Conservation (phyloP, 2,113 vertebrate genomes). For the Oryzias celebensis region DNA sequence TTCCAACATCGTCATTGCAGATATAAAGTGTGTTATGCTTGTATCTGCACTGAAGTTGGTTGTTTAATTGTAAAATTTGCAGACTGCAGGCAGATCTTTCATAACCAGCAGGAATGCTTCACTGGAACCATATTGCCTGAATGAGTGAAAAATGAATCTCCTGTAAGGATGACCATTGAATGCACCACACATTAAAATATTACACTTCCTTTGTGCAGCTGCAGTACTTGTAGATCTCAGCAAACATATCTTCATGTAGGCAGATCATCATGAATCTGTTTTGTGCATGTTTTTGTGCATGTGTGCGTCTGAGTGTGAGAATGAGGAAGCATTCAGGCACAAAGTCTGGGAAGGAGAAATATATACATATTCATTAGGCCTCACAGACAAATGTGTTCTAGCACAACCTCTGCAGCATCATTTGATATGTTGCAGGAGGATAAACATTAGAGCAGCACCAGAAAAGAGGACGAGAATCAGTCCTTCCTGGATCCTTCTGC, state of each 20-base stretch:
- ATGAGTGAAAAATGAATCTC: conserved; percentile 3
- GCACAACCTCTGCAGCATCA: conserved; percentile 26
- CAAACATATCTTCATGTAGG: conserved; percentile 11
- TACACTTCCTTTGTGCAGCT: background rate
- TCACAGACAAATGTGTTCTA: conserved; percentile 41
- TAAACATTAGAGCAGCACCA: conserved; percentile 14
- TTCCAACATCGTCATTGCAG: background rate
- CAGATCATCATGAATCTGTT: conserved; percentile 1
- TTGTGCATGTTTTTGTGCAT: conserved; percentile 6
- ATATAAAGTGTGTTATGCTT: background rate
- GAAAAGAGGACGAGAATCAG: too few species aligned
- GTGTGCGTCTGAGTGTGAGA: conserved; percentile 1
- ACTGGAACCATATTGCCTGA: background rate
- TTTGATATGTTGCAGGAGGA: conserved; percentile 18
- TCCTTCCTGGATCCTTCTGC: too few species aligned
- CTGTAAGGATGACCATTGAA: background rate
- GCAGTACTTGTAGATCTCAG: background rate
- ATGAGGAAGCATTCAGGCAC: conserved; percentile 24
- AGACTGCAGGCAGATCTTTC: background rate
- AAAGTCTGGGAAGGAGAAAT: conserved; percentile 1
- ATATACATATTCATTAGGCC: conserved; percentile 61
- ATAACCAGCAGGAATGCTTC: background rate
- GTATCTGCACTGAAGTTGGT: too few species aligned
- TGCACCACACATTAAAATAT: background rate
- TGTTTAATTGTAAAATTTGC: background rate